A percentile compares a stretch with the other conserved stretches of the same genome.
Evolutionary conservation across 2,888 invertebrate species (phyloP).

Genomic region (Leptopilina myrica): DNA sequence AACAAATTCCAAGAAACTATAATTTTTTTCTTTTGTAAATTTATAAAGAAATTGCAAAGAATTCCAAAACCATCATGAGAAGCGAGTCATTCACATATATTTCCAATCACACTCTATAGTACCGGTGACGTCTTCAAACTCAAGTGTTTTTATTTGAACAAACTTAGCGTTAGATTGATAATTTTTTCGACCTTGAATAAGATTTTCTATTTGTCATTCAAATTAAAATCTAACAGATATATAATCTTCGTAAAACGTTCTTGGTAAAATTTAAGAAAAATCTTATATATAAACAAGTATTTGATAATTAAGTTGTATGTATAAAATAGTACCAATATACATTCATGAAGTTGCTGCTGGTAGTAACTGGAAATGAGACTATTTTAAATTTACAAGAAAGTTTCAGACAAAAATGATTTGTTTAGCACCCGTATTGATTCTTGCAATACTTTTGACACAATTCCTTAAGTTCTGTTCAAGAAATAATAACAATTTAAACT

Average conservation of each 20-base stretch:
- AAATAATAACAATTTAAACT: too few species aligned
- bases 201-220: slow-evolving; percentile 12
- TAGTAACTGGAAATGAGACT: not conserved
- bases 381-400: too few species aligned
- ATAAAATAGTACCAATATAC: not conserved
- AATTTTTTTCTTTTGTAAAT: not conserved
- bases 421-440: too few species aligned
- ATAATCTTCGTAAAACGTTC: not conserved
- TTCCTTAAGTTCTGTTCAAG: not conserved
- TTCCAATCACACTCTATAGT: slow-evolving; percentile 4
- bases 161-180: slow-evolving; percentile 32
- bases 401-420: too few species aligned
- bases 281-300: not conserved
- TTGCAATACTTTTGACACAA: too few species aligned
- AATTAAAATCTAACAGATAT: not conserved
- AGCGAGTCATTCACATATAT: slow-evolving; percentile 31
- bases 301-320: not conserved
- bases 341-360: not conserved
- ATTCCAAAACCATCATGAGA: not conserved
- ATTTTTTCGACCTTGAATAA: slow-evolving; percentile 22
- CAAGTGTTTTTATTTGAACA: slow-evolving; percentile 27
- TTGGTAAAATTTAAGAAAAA: slow-evolving; percentile 11
- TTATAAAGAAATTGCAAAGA: not conserved
- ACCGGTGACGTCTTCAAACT: slow-evolving; percentile 7
- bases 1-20: too few species aligned